phyloP scores from a whole-genome alignment of 1,140 invertebrate species.

The Bombus difficillimus region DNA sequence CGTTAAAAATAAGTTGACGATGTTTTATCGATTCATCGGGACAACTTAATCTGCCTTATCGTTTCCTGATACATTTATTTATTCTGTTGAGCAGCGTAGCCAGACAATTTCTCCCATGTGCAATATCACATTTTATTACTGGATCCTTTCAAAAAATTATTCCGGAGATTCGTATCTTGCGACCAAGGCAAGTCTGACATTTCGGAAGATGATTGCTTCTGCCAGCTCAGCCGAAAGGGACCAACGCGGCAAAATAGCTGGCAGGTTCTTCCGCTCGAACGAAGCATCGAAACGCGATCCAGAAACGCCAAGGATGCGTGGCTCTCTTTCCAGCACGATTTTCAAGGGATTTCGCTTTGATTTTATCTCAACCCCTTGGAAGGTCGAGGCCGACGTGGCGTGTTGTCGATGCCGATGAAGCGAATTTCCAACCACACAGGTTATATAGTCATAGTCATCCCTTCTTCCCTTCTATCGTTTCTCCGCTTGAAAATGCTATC shows the following conservation, averaged over 20 bases:
- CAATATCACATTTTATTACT: not conserved
- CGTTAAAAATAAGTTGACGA: too few species aligned
- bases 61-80: not conserved
- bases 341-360: constrained; percentile 51
- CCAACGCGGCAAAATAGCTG: constrained; percentile 20
- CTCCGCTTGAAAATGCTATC: constrained; percentile 24
- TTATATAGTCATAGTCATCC: constrained; percentile 1
- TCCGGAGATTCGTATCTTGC: constrained; percentile 33
- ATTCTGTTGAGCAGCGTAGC: not conserved
- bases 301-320: constrained; percentile 19
- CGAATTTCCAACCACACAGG: constrained; percentile 11
- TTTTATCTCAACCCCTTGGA: constrained; percentile 37
- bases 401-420: constrained; percentile 40
- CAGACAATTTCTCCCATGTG: not conserved
- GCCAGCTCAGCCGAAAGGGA: constrained; percentile 46
- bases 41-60: not conserved
- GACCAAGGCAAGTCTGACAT: constrained; percentile 16
- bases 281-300: constrained; percentile 48
- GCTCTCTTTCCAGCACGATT: constrained; percentile 25
- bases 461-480: not conserved
- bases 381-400: not conserved
- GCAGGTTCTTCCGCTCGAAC: constrained; percentile 42
- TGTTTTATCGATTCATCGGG: too few species aligned
- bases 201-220: constrained; percentile 53
- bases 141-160: not conserved